Percentiles rank a stretch among this genome's conserved stretches.
Conservation (phyloP, 2,797 vertebrate genomes). For the Arnoldichthys spilopterus region DNA sequence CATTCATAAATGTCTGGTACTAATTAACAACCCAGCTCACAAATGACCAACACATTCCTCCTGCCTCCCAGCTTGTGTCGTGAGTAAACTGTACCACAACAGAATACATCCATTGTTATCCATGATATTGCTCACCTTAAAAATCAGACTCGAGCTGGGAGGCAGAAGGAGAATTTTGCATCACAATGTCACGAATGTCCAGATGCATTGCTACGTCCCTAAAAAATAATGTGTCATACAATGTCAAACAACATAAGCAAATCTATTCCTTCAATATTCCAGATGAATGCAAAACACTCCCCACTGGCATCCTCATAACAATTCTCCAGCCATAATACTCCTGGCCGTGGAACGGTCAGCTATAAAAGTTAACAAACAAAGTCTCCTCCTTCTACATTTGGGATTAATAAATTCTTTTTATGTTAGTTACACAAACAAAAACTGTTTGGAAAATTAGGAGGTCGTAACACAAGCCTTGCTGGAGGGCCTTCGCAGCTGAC, state of each 20-base stretch:
- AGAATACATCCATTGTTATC: no score
- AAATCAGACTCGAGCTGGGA: no score
- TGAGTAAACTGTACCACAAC: no score
- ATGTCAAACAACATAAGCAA: background rate
- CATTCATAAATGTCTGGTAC: no score
- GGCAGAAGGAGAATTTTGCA: no score
- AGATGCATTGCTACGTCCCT: no score
- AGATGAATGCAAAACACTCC: no score
- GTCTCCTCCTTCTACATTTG: slow-evolving; percentile 19
- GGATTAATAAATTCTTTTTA: slow-evolving; percentile 33
- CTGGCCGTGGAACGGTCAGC: background rate
- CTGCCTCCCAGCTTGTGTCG: no score
- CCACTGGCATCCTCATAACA: background rate
- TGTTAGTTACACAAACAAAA: slow-evolving; percentile 22
- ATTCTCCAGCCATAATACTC: background rate
- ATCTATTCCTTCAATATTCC: background rate
- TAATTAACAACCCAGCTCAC: no score
- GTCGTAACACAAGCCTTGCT: slow-evolving; percentile 3
- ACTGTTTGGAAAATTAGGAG: slow-evolving; percentile 26
- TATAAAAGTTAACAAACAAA: background rate
- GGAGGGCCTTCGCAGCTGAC: background rate
- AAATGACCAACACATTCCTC: no score
- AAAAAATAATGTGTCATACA: background rate
- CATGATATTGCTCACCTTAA: no score
- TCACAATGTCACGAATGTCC: no score